Conservation (phyloP, 2,113 vertebrate genomes). For the Plecotus auritus region DNA sequence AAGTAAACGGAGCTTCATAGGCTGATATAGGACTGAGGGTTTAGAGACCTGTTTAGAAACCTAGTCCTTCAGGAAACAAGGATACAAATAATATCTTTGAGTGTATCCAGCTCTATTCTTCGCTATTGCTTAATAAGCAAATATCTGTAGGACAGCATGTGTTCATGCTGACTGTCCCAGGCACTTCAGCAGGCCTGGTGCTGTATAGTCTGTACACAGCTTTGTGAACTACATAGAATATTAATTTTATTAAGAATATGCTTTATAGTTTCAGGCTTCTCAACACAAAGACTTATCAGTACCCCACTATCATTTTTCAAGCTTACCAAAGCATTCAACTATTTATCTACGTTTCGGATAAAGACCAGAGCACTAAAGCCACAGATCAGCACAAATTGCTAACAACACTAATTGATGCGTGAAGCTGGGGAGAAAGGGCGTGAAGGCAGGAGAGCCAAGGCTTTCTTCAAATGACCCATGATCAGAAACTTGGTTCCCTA, state of each 20-base stretch:
- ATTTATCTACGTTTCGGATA: background rate
- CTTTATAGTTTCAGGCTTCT: background rate
- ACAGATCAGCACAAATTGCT: background rate
- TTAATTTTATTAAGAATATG: constrained; percentile 22
- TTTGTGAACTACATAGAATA: background rate
- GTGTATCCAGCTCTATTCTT: background rate
- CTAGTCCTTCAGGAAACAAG: background rate
- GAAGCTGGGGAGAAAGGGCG: background rate
- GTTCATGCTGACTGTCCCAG: background rate
- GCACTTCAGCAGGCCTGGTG: background rate
- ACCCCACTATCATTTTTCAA: constrained; percentile 6
- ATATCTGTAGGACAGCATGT: background rate
- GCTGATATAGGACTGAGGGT: background rate
- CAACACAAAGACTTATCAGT: background rate
- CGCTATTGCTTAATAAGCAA: background rate
- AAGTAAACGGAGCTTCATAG: background rate
- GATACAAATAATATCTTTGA: background rate
- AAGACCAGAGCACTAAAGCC: background rate
- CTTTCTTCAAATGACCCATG: background rate
- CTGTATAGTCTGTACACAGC: background rate
- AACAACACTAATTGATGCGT: background rate
- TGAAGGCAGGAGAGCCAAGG: background rate
- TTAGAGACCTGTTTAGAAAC: background rate
- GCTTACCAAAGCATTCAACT: background rate
- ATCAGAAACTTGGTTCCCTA: background rate